Percentiles rank a stretch among this genome's conserved stretches.
These are phyloP conservation scores for human (Homo sapiens) DNA, from an alignment of 2,113 vertebrate genomes.

Conservation along the genomic window DNA sequence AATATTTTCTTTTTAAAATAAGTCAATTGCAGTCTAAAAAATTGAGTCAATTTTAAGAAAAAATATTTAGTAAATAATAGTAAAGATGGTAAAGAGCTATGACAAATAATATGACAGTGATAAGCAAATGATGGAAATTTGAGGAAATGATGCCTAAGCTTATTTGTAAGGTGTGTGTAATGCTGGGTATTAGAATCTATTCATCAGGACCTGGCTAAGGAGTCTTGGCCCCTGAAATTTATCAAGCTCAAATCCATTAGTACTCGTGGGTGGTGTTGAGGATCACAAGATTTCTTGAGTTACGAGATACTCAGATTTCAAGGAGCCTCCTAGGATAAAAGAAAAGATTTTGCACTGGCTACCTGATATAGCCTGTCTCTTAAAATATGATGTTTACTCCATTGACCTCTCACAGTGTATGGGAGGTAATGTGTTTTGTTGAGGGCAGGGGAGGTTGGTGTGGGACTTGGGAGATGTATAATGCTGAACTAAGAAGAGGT, in stretches of 20 bases:
- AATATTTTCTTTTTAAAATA: conserved; percentile 21
- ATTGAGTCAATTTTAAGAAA: background rate
- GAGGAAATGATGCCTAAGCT: background rate
- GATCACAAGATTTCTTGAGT: background rate
- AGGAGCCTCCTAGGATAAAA: background rate
- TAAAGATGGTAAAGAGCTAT: background rate
- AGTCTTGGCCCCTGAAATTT: background rate
- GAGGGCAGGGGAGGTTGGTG: background rate
- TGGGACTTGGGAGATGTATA: background rate
- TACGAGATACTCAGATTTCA: background rate
- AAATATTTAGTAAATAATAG: background rate
- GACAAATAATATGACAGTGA: background rate
- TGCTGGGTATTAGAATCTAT: background rate
- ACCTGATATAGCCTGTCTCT: background rate
- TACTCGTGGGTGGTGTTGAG: background rate
- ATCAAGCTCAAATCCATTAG: background rate
- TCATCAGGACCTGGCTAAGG: background rate
- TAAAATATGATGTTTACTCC: background rate
- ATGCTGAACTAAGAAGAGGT: background rate
- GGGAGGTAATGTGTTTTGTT: background rate
- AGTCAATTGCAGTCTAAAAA: background rate
- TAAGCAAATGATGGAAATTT: background rate
- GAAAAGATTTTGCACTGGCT: background rate
- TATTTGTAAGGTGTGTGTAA: background rate
- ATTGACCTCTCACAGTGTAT: background rate